Conservation (phyloP, 2,113 vertebrate genomes). For the Zosterops pallidus region DNA sequence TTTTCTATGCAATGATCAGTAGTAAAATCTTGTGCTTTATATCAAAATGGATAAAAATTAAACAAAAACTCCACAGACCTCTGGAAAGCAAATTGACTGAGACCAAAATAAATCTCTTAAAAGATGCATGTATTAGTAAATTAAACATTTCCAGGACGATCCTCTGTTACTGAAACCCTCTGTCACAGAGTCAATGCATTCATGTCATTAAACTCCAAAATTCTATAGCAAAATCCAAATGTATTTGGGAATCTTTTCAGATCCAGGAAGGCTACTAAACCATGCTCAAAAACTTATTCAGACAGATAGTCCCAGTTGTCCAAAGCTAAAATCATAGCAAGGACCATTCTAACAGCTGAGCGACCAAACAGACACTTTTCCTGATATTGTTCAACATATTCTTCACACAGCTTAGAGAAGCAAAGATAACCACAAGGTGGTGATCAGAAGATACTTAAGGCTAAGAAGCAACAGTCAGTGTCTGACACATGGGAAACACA, state of each 20-base stretch:
- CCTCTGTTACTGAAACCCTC: background rate
- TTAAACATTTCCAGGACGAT: background rate
- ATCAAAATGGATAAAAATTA: background rate
- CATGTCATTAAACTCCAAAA: background rate
- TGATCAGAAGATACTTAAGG: background rate
- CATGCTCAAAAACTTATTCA: background rate
- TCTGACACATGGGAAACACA: background rate
- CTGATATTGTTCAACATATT: background rate
- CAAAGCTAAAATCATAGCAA: background rate
- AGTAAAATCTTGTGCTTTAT: background rate
- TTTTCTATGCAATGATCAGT: background rate
- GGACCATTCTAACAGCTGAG: background rate
- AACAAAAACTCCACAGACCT: background rate
- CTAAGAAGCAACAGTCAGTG: background rate
- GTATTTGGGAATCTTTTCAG: background rate
- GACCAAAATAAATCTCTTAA: background rate
- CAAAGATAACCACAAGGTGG: background rate
- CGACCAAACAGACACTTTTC: background rate
- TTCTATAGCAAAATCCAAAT: background rate
- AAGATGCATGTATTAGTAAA: background rate
- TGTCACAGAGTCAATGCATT: accelerated
- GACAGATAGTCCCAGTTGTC: background rate
- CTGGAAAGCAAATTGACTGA: background rate
- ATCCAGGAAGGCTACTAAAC: background rate
- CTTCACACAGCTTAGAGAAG: background rate